Percentiles rank a stretch among this genome's conserved stretches.
phyloP scores from a whole-genome alignment of 2,888 invertebrate species.

The Stenotaenia linearis region DNA sequence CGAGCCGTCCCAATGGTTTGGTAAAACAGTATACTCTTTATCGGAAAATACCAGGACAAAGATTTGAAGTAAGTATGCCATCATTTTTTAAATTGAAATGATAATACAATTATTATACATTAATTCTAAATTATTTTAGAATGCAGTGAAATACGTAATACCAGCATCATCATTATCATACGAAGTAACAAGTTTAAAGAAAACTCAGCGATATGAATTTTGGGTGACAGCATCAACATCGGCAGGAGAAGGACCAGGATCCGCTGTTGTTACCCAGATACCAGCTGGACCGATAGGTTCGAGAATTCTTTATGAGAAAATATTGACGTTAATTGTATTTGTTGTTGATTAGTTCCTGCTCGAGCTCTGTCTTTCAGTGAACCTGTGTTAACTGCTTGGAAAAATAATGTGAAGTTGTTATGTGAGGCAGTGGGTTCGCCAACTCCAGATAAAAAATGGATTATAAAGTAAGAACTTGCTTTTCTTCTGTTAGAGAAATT shows the following conservation, averaged over 20 bases:
- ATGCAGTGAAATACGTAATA: conserved; percentile 28
- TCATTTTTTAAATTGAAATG: neutral
- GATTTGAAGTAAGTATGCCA: neutral
- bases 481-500: neutral
- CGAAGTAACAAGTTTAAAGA: conserved; percentile 42
- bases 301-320: neutral
- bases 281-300: conserved; percentile 42
- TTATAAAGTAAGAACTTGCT: conserved; percentile 24
- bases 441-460: conserved; percentile 81
- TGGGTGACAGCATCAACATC: conserved; percentile 47
- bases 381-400: conserved; percentile 52
- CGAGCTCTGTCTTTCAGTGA: conserved; percentile 93
- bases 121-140: conserved; percentile 27
- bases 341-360: conserved; percentile 66
- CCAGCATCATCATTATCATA: conserved; percentile 30
- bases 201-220: conserved; percentile 44
- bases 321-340: neutral
- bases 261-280: conserved; percentile 42
- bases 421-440: conserved; percentile 89
- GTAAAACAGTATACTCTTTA: conserved; percentile 90
- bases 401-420: conserved; percentile 83
- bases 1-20: conserved; percentile 84
- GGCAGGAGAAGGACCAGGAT: conserved; percentile 46
- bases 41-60: conserved; percentile 47
- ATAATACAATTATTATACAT: no score